Evolutionary conservation across 2,888 invertebrate species (phyloP), one percentile per base, ranked within the genome.

Genomic region (Hirudinaria manillensis): DNA sequence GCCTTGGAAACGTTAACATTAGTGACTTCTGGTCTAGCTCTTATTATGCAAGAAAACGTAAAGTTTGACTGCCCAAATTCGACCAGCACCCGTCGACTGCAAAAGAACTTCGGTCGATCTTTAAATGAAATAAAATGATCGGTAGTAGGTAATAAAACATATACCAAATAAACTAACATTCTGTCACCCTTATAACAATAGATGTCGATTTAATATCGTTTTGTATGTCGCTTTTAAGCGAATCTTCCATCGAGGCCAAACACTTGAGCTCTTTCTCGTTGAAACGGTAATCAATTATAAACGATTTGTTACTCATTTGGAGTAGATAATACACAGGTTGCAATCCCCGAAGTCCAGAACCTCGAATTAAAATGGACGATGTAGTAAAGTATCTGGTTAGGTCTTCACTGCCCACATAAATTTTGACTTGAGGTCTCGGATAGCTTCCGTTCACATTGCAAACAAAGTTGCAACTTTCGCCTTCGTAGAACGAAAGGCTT

Each of bases 251-350:
- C 19, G 65, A 65, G 38, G 75, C 75, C 0, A 32, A 21, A 66
- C 75, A 75, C 45, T 75, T 75, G 72, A 75, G 72, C n/a, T 70
- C 24, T 45, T 72, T 75, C 56, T 66, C 75, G 32, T 72, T 66
- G 51, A 61, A 75, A 32, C 66, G 29, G 32, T 75, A 75, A 45
- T 75, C 65, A 21, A 72, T 53, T n/a, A 16, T 34, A 21, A 75
- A 38, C 21, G 72, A 66, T 34, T 61, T 34, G 53, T 71, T 71
- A 72, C 56, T 56, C 65, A 75, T 55, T 32, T 71, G 34, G 61
- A 75, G 65, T 29, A 29, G n/a, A 68, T 75, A 70, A 61, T 75
- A 55, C 10, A 55, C 53, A 21, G 75, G 70, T 21, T 75, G 75
- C 32, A 75, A 38, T 2, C 75, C 75, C 7, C 65, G 29, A 6